Evolutionary conservation across 2,113 vertebrate species (phyloP), one percentile per base, ranked within the genome.

Genomic region (Zeus faber): DNA sequence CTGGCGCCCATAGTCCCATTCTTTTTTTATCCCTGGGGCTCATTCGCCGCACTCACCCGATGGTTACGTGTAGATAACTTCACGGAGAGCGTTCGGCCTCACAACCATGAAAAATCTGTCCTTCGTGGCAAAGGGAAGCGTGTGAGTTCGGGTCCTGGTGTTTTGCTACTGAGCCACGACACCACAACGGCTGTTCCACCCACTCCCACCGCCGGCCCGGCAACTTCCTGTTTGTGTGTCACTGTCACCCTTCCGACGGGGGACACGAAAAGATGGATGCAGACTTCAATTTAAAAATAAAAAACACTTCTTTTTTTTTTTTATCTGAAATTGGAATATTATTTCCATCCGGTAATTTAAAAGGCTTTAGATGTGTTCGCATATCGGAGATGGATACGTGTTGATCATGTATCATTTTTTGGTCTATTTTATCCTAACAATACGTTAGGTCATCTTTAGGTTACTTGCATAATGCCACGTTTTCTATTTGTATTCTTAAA

Each of bases 91-190:
- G 37, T 44, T 72, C 2, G 54, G 50, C 77, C 62, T 64, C 58
- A 23, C 46, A 63, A 31, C 58, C 72, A 80, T 74, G 58, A 81
- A 80, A 79, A 55, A 55, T 17, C 47, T 16, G 14, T 39, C 61
- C 61, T 47, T 17, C 17, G 2, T 16, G 41, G 49, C 67, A 55
- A 45, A 24, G 37, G 52, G 70, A 66, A 65, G 51, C 49, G 66
- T 45, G 48, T 17, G 40, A 67, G 45, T 52, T 39, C 76, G 76
- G 67, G 44, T 75, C 74, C 64, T 77, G 62, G 74, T 84, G 76
- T 88, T 85, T 85, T 84, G 82, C 83, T 88, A 77, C 67, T 79
- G 77, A 90, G 89, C 88, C 89, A 90, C 89, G 89, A 91, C 87
- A 82, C 89, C 84, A 86, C 86, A 90, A 91, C 89, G 89, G 89